Evolutionary conservation across 2,113 vertebrate species (phyloP).

Genomic region (Microcebus murinus): DNA sequence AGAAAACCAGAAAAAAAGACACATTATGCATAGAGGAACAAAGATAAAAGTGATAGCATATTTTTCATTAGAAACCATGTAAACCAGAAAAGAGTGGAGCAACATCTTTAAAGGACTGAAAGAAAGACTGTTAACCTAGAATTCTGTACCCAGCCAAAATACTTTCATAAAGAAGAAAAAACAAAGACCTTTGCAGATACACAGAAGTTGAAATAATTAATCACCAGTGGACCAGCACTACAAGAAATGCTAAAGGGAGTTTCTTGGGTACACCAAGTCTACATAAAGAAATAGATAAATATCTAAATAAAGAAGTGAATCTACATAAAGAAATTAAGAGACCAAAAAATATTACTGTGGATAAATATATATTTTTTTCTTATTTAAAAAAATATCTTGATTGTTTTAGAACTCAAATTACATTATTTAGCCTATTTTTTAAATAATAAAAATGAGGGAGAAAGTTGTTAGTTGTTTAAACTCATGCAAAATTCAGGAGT

Average conservation of each 20-base stretch:
- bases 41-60: background rate
- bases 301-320: slow-evolving; percentile 15
- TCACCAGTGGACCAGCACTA: background rate
- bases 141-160: background rate
- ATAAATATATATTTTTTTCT: slow-evolving; percentile 1
- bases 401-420: background rate
- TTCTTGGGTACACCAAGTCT: background rate
- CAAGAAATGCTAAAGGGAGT: background rate
- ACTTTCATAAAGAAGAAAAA: slow-evolving; percentile 33
- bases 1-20: background rate
- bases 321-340: slow-evolving; percentile 24
- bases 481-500: background rate
- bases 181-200: slow-evolving; percentile 18
- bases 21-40: background rate
- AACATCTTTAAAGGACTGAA: slow-evolving; percentile 1
- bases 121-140: background rate
- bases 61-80: slow-evolving; percentile 28
- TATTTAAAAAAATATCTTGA: background rate
- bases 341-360: background rate
- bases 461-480: background rate
- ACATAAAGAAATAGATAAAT: slow-evolving; percentile 4
- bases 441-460: background rate
- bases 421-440: background rate
- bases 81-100: background rate
- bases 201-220: slow-evolving; percentile 9